Conservation (phyloP, 37 sponge, comb jelly and placozoan genomes). For the Haliclona indistincta region DNA sequence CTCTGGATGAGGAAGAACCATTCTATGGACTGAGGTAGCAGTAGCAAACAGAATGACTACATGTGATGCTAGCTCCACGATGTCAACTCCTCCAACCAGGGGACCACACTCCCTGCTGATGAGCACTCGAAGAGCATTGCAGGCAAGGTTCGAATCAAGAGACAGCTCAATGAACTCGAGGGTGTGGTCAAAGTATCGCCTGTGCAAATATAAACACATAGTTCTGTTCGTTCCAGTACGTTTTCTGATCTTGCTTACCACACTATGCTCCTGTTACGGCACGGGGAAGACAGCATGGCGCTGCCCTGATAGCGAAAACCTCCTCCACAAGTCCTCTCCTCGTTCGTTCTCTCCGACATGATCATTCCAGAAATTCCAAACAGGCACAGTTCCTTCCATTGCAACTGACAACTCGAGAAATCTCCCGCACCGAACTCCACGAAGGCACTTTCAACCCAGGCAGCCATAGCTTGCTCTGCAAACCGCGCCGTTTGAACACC, state of each 20-base stretch:
- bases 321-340: slow-evolving; percentile 18
- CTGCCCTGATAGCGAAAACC: slow-evolving; percentile 39
- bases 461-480: no score
- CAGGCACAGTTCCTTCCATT: not conserved
- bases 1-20: slow-evolving; percentile 56
- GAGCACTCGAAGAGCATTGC: slow-evolving; percentile 38
- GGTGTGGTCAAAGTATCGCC: slow-evolving; percentile 23
- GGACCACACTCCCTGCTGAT: not conserved
- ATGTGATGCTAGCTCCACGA: slow-evolving; percentile 17
- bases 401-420: not conserved
- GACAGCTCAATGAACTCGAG: slow-evolving; percentile 55
- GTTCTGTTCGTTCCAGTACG: not conserved
- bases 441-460: not conserved
- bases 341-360: not conserved
- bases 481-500: no score
- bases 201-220: not conserved
- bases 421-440: not conserved
- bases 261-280: slow-evolving; percentile 54
- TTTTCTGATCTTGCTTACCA: slow-evolving; percentile 30
- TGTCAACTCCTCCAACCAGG: slow-evolving; percentile 21
- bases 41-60: slow-evolving; percentile 54
- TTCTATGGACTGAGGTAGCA: slow-evolving; percentile 34
- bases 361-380: not conserved
- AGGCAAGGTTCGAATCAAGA: slow-evolving; percentile 22
- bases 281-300: slow-evolving; percentile 21